phyloP scores from a whole-genome alignment of 2,113 vertebrate genomes.

The Zeus faber region DNA sequence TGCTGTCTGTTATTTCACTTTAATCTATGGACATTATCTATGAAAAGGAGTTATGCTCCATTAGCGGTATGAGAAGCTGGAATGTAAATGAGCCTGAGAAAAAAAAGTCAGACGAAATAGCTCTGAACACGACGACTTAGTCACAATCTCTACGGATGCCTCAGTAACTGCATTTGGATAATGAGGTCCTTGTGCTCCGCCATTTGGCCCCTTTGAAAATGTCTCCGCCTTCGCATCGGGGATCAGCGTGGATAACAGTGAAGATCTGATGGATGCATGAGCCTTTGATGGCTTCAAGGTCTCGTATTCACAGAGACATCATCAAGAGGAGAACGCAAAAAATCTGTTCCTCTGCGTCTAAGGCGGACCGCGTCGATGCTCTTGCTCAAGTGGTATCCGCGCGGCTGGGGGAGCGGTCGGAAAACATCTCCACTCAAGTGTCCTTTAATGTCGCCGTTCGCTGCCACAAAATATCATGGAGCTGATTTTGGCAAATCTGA shows the following conservation, averaged over 20 bases:
- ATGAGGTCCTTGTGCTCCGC: conserved; percentile 44
- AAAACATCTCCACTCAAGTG: too few species aligned
- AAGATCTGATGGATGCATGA: conserved; percentile 14
- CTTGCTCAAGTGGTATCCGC: conserved; percentile 15
- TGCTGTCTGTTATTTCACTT: conserved; percentile 58
- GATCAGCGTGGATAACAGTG: conserved; percentile 35
- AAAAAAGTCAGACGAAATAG: conserved; percentile 63
- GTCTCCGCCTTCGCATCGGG: conserved; percentile 34
- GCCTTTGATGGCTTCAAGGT: conserved; percentile 31
- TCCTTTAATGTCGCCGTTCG: too few species aligned
- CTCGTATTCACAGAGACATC: conserved; percentile 38
- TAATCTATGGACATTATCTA: conserved; percentile 68
- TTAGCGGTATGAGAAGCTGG: conserved; percentile 56
- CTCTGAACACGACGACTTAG: conserved; percentile 50
- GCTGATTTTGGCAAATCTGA: too few species aligned
- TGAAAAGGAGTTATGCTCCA: conserved; percentile 62
- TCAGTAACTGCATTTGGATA: conserved; percentile 47
- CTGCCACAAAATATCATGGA: too few species aligned
- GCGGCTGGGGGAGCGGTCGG: too few species aligned
- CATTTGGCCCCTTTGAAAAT: conserved; percentile 50
- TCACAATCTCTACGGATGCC: conserved; percentile 42
- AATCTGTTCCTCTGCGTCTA: too few species aligned
- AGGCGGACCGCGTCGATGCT: background rate
- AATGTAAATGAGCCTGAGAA: conserved; percentile 65
- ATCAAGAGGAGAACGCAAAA: too few species aligned